phyloP scores from a whole-genome alignment of 2,888 invertebrate genomes.

The Sminthurides aquaticus region DNA sequence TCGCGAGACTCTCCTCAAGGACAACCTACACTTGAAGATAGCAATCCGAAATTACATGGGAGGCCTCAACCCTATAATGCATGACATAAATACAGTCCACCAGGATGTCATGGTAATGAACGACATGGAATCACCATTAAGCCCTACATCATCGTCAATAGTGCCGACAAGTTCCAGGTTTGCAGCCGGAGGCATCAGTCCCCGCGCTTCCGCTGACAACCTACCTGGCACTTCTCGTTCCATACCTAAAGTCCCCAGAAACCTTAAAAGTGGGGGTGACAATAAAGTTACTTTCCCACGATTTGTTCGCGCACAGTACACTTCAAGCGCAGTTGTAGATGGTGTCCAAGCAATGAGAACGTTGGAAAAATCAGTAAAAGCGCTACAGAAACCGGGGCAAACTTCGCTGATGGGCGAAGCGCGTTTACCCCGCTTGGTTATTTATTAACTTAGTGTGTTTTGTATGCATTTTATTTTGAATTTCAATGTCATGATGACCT shows the following conservation, averaged over 20 bases:
- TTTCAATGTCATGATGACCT: too few species aligned
- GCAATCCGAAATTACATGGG: constrained; percentile 41
- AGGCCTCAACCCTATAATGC: constrained; percentile 34
- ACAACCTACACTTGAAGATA: constrained; percentile 32
- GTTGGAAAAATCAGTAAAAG: neutral
- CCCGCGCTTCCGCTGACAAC: too few species aligned
- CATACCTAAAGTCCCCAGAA: too few species aligned
- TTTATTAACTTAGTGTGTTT: neutral
- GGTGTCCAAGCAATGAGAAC: neutral
- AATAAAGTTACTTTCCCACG: neutral
- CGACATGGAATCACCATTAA: neutral
- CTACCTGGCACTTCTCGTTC: too few species aligned
- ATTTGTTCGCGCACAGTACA: neutral
- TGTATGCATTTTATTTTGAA: too few species aligned
- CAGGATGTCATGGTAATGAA: constrained; percentile 16
- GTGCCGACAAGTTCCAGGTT: neutral
- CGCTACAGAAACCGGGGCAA: neutral
- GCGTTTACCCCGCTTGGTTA: neutral
- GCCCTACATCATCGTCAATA: neutral
- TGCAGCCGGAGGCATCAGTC: too few species aligned
- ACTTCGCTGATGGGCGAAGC: neutral
- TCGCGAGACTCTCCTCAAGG: constrained; percentile 28
- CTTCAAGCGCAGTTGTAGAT: neutral
- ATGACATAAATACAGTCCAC: constrained; percentile 15
- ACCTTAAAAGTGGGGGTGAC: neutral